phyloP scores from a whole-genome alignment of 2,113 vertebrate genomes.

The Corythornis madagascariensis region DNA sequence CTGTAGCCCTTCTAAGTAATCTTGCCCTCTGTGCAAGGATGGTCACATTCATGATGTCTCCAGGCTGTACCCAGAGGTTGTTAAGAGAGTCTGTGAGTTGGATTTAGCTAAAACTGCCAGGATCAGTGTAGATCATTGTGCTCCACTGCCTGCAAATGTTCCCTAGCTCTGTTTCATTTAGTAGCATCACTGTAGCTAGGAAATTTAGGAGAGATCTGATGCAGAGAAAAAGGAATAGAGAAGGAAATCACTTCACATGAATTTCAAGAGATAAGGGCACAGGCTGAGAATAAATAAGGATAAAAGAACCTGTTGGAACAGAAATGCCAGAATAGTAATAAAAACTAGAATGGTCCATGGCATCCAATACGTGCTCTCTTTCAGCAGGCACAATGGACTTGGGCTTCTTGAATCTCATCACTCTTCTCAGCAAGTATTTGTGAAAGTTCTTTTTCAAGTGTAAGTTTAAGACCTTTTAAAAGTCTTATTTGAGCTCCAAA shows the following conservation, averaged over 20 bases:
- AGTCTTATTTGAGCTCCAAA: not conserved
- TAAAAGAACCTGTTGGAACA: not conserved
- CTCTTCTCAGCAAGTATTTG: not conserved
- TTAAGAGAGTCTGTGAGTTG: not conserved
- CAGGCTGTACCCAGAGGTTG: not conserved
- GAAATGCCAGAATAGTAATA: not conserved
- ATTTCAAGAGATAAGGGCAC: not conserved
- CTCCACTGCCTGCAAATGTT: not conserved
- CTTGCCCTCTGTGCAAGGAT: not conserved
- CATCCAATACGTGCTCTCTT: not conserved
- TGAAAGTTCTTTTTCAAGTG: not conserved
- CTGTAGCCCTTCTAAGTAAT: not conserved
- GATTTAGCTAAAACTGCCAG: not conserved
- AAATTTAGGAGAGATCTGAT: not conserved
- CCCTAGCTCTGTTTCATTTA: not conserved
- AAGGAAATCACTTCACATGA: not conserved
- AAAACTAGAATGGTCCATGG: not conserved
- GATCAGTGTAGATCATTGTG: not conserved
- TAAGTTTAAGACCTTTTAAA: not conserved
- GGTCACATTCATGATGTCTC: not conserved
- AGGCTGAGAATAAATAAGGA: not conserved
- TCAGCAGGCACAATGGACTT: not conserved
- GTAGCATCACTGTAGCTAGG: not conserved
- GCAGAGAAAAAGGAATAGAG: not conserved
- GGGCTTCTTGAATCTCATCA: not conserved